phyloP scores from a whole-genome alignment of 2,888 invertebrate genomes.

The Tromatobia lineatoria region DNA sequence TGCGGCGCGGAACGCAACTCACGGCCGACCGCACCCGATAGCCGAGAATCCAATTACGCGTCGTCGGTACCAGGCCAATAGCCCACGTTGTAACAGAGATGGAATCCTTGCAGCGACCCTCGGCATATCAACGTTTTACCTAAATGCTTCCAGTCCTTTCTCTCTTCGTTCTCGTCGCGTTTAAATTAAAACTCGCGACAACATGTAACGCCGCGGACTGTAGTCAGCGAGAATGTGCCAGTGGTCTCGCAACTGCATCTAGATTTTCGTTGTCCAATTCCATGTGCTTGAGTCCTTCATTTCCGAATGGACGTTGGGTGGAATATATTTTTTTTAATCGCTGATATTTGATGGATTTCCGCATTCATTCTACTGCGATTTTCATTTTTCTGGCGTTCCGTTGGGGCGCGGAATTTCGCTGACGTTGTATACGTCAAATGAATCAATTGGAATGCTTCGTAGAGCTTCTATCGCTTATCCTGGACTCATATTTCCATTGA shows the following conservation, averaged over 20 bases:
- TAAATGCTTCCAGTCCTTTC: not conserved
- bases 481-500: conserved; percentile 3
- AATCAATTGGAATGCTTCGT: conserved; percentile 41
- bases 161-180: conserved; percentile 22
- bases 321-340: not conserved
- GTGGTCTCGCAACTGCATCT: not conserved
- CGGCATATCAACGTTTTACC: conserved; percentile 6
- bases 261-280: not conserved
- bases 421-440: conserved; percentile 38
- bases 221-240: conserved; percentile 21
- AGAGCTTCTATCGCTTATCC: conserved; percentile 15
- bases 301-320: not conserved
- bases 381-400: not conserved
- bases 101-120: conserved; percentile 18
- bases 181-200: conserved; percentile 35
- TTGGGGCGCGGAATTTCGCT: conserved; percentile 41
- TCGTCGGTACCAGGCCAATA: conserved; percentile 34
- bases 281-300: not conserved
- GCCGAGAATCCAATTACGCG: conserved; percentile 49
- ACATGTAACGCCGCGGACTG: conserved; percentile 15
- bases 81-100: conserved; percentile 29
- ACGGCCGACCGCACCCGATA: conserved; percentile 33
- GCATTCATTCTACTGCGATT: conserved; percentile 29
- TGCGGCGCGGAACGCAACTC: not conserved
- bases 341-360: conserved; percentile 17